These are phyloP conservation scores for Epinephelus awoara DNA, from an alignment of 2,797 vertebrate species.

Conservation along the genomic window DNA sequence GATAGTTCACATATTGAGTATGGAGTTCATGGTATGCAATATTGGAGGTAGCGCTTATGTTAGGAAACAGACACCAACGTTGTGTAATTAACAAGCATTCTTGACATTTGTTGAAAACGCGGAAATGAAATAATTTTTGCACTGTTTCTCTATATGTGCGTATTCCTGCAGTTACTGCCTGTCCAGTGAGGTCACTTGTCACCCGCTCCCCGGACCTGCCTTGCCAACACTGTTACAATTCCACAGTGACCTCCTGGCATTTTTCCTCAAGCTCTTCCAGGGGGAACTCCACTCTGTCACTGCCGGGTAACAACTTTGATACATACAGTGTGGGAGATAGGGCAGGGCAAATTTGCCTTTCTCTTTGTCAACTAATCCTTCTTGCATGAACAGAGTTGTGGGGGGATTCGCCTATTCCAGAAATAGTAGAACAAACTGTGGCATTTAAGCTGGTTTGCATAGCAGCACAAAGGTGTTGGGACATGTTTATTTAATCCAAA, in stretches of 20 bases:
- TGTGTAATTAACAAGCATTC: neutral
- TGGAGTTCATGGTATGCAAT: no score
- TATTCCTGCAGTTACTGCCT: conserved; percentile 83
- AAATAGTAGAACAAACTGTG: neutral
- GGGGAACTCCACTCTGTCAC: conserved; percentile 87
- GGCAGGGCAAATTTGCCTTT: neutral
- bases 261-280: conserved; percentile 90
- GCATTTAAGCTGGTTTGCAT: neutral
- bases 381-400: neutral
- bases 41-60: neutral
- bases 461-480: neutral
- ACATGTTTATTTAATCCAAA: neutral
- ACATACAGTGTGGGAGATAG: neutral
- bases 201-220: conserved; percentile 84
- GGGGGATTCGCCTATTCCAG: neutral
- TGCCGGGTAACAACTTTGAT: conserved; percentile 58
- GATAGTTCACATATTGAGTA: no score
- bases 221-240: conserved; percentile 83
- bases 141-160: conserved; percentile 4
- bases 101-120: neutral
- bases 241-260: conserved; percentile 87
- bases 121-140: neutral
- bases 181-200: conserved; percentile 87
- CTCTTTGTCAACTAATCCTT: neutral
- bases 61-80: neutral